Percentiles rank a stretch among this genome's conserved stretches.
Evolutionary conservation across 2,797 vertebrate species (phyloP).

Genomic region (Rhadinocentrus ornatus): DNA sequence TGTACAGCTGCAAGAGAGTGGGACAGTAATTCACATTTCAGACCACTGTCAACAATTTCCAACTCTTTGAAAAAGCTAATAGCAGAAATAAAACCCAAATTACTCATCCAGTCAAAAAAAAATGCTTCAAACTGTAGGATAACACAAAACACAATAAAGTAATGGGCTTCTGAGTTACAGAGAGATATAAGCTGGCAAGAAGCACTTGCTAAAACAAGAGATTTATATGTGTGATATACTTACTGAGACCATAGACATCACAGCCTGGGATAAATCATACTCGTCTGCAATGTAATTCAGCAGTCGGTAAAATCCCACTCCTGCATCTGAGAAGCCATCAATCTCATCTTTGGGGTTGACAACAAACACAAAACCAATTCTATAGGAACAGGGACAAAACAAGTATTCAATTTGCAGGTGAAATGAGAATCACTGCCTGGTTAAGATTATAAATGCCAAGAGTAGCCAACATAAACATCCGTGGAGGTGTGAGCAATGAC

Average conservation of each 20-base stretch:
- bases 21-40: constrained; percentile 50
- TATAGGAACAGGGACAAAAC: constrained; percentile 69
- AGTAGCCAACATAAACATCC: constrained; percentile 39
- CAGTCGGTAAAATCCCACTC: constrained; percentile 90
- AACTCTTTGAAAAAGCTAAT: constrained; percentile 40
- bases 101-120: constrained; percentile 47
- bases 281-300: constrained; percentile 92
- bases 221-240: constrained; percentile 73
- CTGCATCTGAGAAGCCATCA: constrained; percentile 88
- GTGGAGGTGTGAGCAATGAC: constrained; percentile 30
- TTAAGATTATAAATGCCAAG: constrained; percentile 65
- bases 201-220: constrained; percentile 54
- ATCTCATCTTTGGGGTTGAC: constrained; percentile 88
- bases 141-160: constrained; percentile 45
- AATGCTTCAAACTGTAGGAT: constrained; percentile 39
- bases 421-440: constrained; percentile 63
- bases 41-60: constrained; percentile 30
- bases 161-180: constrained; percentile 34
- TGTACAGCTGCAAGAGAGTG: constrained; percentile 86
- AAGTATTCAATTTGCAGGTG: constrained; percentile 70
- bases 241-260: constrained; percentile 88
- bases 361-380: constrained; percentile 97
- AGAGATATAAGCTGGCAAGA: constrained; percentile 36
- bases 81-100: constrained; percentile 41
- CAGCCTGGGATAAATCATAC: constrained; percentile 88